Base-by-base conservation (phyloP, 2,888 invertebrate genomes). In the Petrophora chlorosata region DNA sequence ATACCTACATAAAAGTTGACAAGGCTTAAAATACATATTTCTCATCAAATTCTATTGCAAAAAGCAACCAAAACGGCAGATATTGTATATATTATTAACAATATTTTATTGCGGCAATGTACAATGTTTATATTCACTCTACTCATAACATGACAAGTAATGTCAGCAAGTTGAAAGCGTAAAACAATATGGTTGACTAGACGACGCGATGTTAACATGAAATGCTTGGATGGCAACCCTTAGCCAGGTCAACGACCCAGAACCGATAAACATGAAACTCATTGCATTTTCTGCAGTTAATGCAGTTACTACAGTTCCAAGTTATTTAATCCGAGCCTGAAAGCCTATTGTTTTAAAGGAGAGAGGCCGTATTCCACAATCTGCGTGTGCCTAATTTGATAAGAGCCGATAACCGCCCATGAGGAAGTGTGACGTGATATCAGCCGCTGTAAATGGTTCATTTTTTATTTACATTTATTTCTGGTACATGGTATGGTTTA, bases 391-490 rank as follows among this genome's bases (percentile, higher is more conserved):
- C 73, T 64, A 70, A 60, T 67, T 66, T 61, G 82, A 85, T 85
- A 84, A 82, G 64, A 52, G 36, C 26, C 68, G 80, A 85, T 85
- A 85, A 80, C 63, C 67, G 63, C 65, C 70, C 74, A 81, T 76
- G 72, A 77, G 82, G 82, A 83, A 82, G 66, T 74, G 71, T 70
- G 72, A 63, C 67, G 67, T 59, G 67, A 70, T 67, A 63, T 61
- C 59, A 56, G 68, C 53, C 56, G 59, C 56, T 61, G 68, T 61
- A 59, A 49, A 34, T 41, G 51, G 41, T 34, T 59, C 53, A 61
- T 61, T 65, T 62, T 61, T 61, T 60, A 54, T 45, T 50, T 42
- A 53, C 25, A 45, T 35, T 48, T 9, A 41, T 36, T 5, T 46
- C 14, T 43, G 28, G 10, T 33, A 22, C 26, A 23, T 26, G 33